Percentiles rank a stretch among this genome's conserved stretches.
phyloP scores from a whole-genome alignment of 2,797 vertebrate genomes.

The Mus spretus region DNA sequence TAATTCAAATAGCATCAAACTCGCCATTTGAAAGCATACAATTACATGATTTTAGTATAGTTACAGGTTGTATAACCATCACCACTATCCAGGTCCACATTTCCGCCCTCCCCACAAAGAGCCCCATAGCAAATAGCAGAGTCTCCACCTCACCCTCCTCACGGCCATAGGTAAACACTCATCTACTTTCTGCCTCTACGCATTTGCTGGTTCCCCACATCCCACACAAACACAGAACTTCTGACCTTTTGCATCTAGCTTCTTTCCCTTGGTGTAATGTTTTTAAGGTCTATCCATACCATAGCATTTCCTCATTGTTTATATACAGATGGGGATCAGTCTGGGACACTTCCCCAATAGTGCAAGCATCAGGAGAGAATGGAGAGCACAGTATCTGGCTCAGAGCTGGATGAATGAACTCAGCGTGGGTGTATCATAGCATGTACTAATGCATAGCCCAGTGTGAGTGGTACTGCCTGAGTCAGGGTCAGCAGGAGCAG shows the following conservation, averaged over 20 bases:
- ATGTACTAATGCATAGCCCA: too few species aligned
- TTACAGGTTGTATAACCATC: background rate
- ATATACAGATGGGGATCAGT: background rate
- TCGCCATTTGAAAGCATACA: background rate
- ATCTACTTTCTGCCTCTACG: background rate
- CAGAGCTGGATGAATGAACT: background rate
- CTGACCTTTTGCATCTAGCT: background rate
- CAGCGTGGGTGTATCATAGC: background rate
- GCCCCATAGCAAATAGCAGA: background rate
- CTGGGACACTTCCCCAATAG: background rate
- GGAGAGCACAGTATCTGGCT: background rate
- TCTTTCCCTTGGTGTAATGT: background rate
- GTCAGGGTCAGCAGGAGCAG: background rate
- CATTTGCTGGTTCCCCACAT: background rate
- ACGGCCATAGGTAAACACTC: background rate
- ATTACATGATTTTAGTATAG: constrained; percentile 46
- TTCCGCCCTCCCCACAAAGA: background rate
- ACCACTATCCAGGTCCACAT: background rate
- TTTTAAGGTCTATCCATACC: background rate
- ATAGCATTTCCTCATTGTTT: background rate
- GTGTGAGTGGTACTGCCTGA: background rate
- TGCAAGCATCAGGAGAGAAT: background rate
- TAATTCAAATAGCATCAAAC: constrained; percentile 52
- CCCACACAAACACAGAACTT: background rate
- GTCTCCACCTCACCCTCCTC: background rate